These are phyloP conservation scores for Cynocephalus volans DNA, from an alignment of 2,113 vertebrate genomes.

Conservation along the genomic window DNA sequence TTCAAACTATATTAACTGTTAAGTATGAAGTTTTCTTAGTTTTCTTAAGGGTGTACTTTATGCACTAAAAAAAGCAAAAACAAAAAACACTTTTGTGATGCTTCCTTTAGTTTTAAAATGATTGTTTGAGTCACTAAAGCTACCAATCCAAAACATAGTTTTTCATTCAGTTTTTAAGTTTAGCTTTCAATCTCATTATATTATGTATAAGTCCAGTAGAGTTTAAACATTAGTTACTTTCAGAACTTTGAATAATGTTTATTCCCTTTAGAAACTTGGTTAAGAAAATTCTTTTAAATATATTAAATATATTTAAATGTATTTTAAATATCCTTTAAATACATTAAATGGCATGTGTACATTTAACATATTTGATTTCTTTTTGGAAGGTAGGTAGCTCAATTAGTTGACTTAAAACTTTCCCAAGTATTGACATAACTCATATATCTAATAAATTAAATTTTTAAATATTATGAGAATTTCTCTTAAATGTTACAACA, in stretches of 20 bases:
- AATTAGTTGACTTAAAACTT: conserved; percentile 57
- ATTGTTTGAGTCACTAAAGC: conserved; percentile 42
- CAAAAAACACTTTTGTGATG: neutral
- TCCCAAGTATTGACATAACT: neutral
- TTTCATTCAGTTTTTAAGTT: conserved; percentile 35
- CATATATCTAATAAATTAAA: conserved; percentile 44
- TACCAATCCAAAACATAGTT: neutral
- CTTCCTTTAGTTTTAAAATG: conserved; percentile 50
- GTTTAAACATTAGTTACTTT: neutral
- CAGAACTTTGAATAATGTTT: conserved; percentile 37
- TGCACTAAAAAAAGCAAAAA: neutral
- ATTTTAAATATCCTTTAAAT: too few species aligned
- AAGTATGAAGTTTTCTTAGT: neutral
- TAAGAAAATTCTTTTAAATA: conserved; percentile 54
- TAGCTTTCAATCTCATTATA: conserved; percentile 46
- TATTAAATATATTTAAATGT: neutral
- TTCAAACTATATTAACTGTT: neutral
- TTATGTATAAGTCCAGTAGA: conserved; percentile 53
- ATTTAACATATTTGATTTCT: conserved; percentile 14
- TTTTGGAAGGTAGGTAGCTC: neutral
- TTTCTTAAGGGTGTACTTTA: neutral
- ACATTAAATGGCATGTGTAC: neutral
- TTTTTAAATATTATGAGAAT: conserved; percentile 42
- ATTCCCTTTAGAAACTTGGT: conserved; percentile 34
- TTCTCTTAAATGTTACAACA: conserved; percentile 22